These are phyloP conservation scores for Syrrhaptes paradoxus DNA, from an alignment of 2,113 vertebrate species.

Conservation along the genomic window DNA sequence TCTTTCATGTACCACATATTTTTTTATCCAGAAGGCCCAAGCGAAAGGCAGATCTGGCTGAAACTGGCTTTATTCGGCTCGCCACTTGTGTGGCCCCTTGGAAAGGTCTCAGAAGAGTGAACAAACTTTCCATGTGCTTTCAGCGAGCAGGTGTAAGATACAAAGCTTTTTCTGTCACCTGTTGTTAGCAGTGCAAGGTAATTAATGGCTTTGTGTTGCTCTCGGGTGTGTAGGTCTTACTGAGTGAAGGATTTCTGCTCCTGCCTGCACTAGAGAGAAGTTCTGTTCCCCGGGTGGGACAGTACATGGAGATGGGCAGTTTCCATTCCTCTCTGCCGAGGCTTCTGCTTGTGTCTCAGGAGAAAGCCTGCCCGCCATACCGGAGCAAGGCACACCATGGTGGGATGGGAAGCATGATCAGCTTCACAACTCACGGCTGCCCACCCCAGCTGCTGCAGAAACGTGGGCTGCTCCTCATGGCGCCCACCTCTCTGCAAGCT, in stretches of 20 bases:
- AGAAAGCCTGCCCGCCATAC: rapidly evolving
- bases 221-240: neutral
- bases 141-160: neutral
- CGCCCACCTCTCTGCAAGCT: neutral
- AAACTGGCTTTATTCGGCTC: neutral
- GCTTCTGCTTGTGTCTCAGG: neutral
- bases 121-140: neutral
- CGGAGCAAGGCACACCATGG: neutral
- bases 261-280: neutral
- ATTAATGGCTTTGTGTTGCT: constrained; percentile 6
- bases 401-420: rapidly evolving
- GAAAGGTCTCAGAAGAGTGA: constrained; percentile 4
- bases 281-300: neutral
- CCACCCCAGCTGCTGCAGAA: neutral
- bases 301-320: neutral
- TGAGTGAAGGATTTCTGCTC: neutral
- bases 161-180: constrained; percentile 19
- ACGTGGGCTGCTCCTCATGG: neutral
- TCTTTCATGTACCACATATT: constrained; percentile 65
- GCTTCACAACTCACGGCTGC: neutral
- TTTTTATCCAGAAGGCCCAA: constrained; percentile 24
- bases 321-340: neutral
- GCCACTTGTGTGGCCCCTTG: constrained; percentile 40
- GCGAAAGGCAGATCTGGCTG: constrained; percentile 28
- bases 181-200: neutral